Evolutionary conservation across 2,888 invertebrate species (phyloP), one percentile per base, ranked within the genome.

Genomic region (Abrostola triplasia): DNA sequence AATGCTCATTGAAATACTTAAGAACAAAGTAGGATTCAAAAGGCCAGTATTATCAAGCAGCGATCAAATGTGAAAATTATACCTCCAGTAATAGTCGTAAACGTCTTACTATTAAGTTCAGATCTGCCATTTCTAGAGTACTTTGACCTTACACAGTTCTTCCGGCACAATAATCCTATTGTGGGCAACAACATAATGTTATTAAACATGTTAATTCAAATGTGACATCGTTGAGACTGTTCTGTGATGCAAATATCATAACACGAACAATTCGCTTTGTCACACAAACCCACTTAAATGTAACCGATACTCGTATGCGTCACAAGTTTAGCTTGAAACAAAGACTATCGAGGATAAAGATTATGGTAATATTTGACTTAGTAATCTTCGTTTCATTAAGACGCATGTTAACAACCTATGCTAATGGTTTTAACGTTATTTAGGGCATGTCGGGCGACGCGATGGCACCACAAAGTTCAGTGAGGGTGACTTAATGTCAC

Each of bases 11-110:
- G 51, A 55, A 10, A 50, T 13, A 50, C 12, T 54, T 13, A 36
- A 24, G 40, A 58, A 60, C 59, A 47, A 10, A 59, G 55, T 7
- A 37, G 9, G 47, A 50, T 49, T 13, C 24, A 64, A 59, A 76
- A 64, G 62, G 59, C 48, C 10, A 48, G 40, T 40, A 75, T 55
- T 60, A 72, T 76, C 65, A 52, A 13, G 12, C 58, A 60, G 51
- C 65, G 54, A 76, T 73, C 59, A 73, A 73, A 72, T 76, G 64
- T 42, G 68, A 64, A 75, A 70, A 70, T 73, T 73, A 77, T 61
- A 67, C 49, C 42, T 53, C 12, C 37, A 57, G 35, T 42, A 60
- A 49, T n/a, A 63, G 61, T 68, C 57, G 44, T 69, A 72, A 77
- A 68, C 7, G 52, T 41, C 11, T 55, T 48, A 56, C 64, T 52